Evolutionary conservation across 1,140 invertebrate genomes (phyloP), one percentile per base, ranked within the genome.

Genomic region (Coenobita brevimanus): DNA sequence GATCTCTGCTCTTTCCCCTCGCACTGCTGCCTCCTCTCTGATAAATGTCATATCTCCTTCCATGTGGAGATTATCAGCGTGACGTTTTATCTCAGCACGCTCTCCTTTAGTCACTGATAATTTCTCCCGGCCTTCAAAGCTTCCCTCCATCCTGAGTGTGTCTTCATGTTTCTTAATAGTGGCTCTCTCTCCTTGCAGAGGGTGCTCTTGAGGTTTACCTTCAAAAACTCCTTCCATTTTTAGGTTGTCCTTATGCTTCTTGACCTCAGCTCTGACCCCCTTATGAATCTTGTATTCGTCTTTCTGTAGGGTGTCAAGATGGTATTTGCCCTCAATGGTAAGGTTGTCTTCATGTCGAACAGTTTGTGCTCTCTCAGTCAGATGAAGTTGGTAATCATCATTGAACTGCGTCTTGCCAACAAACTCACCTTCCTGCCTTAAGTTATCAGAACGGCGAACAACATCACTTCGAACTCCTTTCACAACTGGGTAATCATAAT

Each of bases 291-390:
- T 87, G 43, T 80, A 87, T 69, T 79, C 75, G 38, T 87, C 92
- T 57, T 92, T 92, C 86, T 90, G 87, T 57, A 90, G 50, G 33
- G 91, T 91, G 10, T 92, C 91, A 10, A 93, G 93, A 82, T 93
- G 92, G 21, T 94, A 91, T 91, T 95, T 94, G 24, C 95, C 95
- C 91, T 96, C 95, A 3, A 95, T 93, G 3, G 91, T 91, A 1
- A 95, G 89, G 91, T 95, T 95, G 89, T 95, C 94, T 33, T 92
- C 91, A 27, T 87, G 88, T 6, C 83, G 75, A 21, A 90, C 81
- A 15, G 85, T 67, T 43, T 89, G 64, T 54, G 85, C 80, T 21
- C 90, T 46, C 71, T 91, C 67, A 17, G 33, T 73, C 21, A 71
- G 81, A 38, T 80, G 36, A 10, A 84, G 54, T n/a, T 88, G 80